phyloP scores from a whole-genome alignment of 2,113 vertebrate species.

The Gila orcuttii region DNA sequence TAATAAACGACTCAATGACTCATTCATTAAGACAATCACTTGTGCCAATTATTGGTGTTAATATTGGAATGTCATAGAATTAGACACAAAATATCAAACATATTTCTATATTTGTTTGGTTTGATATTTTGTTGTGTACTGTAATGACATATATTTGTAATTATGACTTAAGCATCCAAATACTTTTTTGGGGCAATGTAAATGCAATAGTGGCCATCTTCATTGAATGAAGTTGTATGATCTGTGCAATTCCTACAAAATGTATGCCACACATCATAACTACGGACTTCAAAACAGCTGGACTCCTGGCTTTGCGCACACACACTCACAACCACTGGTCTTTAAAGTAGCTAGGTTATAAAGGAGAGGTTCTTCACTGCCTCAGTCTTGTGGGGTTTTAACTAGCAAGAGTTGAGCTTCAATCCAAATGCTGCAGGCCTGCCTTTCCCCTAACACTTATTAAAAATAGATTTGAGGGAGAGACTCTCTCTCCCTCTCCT shows the following conservation, averaged over 20 bases:
- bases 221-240: not conserved
- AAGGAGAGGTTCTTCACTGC: slow-evolving; percentile 37
- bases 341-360: slow-evolving; percentile 10
- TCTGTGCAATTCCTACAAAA: not conserved
- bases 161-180: not conserved
- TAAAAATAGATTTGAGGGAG: slow-evolving; percentile 65
- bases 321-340: slow-evolving; percentile 1
- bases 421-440: slow-evolving; percentile 45
- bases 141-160: not conserved
- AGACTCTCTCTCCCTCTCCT: slow-evolving; percentile 42
- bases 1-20: not conserved
- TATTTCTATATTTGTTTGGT: not conserved
- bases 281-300: not conserved
- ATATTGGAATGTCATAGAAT: too few relatives aligned
- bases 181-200: not conserved
- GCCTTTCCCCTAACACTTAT: slow-evolving; percentile 58
- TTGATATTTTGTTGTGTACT: not conserved
- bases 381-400: slow-evolving; percentile 49
- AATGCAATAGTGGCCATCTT: not conserved
- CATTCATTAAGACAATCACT: not conserved
- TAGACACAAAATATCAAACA: not conserved
- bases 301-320: not conserved
- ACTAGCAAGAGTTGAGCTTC: slow-evolving; percentile 48
- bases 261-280: not conserved
- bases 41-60: not conserved